A percentile compares a stretch with the other conserved stretches of the same genome.
phyloP scores from a whole-genome alignment of 2,888 invertebrate genomes.

The Frankliniella intonsa region DNA sequence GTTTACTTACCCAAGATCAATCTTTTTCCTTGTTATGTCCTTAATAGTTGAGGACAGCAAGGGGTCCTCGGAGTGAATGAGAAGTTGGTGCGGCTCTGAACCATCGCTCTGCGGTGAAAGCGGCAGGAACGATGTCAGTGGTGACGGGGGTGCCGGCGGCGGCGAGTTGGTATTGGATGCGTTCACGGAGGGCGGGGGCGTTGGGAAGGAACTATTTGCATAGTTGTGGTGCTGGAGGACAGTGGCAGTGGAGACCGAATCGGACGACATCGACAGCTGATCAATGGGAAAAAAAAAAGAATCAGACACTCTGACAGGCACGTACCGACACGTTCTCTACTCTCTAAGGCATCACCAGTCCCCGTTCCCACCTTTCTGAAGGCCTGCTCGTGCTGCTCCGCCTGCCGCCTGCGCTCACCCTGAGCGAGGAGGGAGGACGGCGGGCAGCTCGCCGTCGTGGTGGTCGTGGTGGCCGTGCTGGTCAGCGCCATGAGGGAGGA shows the following conservation, averaged over 20 bases:
- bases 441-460: background rate
- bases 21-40: slow-evolving; percentile 60
- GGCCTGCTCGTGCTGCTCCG: background rate
- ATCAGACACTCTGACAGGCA: too few relatives aligned
- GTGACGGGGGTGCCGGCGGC: background rate
- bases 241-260: background rate
- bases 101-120: background rate
- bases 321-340: too few relatives aligned
- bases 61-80: slow-evolving; percentile 71
- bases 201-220: background rate
- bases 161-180: background rate
- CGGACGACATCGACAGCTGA: background rate
- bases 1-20: slow-evolving; percentile 48
- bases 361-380: background rate
- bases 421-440: background rate
- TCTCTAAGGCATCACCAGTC: too few relatives aligned
- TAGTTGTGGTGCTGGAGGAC: slow-evolving; percentile 14
- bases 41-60: slow-evolving; percentile 76
- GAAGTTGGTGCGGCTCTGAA: slow-evolving; percentile 46
- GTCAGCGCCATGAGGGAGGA: background rate
- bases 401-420: background rate
- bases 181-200: background rate
- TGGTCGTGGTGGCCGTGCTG: background rate
- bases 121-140: background rate
- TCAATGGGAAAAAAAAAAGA: background rate